Percentiles rank a stretch among this genome's conserved stretches.
Conservation (phyloP, 2,888 invertebrate species). For the Didymodactylos carnosus region DNA sequence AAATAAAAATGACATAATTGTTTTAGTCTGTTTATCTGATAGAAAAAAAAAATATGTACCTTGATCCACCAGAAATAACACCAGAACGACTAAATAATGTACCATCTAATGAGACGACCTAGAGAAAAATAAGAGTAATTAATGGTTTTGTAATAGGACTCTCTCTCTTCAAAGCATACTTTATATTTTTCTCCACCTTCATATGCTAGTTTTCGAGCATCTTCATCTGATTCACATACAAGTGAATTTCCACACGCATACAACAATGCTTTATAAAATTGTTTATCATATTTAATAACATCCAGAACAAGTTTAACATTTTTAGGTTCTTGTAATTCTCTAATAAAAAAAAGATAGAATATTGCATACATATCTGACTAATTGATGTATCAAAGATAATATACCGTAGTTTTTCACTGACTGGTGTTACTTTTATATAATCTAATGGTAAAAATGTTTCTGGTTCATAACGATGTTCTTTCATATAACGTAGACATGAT, state of each 20-base stretch:
- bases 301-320: slow-evolving; percentile 90
- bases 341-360: slow-evolving; percentile 22
- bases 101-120: slow-evolving; percentile 82
- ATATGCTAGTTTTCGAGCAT: slow-evolving; percentile 73
- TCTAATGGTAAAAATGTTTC: slow-evolving; percentile 92
- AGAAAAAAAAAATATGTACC: too few relatives aligned
- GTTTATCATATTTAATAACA: slow-evolving; percentile 82
- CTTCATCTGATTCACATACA: slow-evolving; percentile 94
- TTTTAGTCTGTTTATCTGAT: not conserved
- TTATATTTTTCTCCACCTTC: slow-evolving; percentile 11
- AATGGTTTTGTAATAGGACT: too few relatives aligned
- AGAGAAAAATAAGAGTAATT: too few relatives aligned
- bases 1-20: not conserved
- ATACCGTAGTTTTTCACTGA: slow-evolving; percentile 40
- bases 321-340: slow-evolving; percentile 76
- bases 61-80: slow-evolving; percentile 61
- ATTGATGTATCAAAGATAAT: too few relatives aligned
- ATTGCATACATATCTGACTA: too few relatives aligned
- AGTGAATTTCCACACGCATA: slow-evolving; percentile 96
- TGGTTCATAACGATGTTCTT: slow-evolving; percentile 89
- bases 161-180: too few relatives aligned
- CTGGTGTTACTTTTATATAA: slow-evolving; percentile 76
- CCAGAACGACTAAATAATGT: slow-evolving; percentile 98
- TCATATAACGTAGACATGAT: slow-evolving; percentile 78
- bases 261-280: slow-evolving; percentile 79